Evolutionary conservation across 2,797 vertebrate species (phyloP), one percentile per base, ranked within the genome.

Genomic region (Aulostomus chinensis): DNA sequence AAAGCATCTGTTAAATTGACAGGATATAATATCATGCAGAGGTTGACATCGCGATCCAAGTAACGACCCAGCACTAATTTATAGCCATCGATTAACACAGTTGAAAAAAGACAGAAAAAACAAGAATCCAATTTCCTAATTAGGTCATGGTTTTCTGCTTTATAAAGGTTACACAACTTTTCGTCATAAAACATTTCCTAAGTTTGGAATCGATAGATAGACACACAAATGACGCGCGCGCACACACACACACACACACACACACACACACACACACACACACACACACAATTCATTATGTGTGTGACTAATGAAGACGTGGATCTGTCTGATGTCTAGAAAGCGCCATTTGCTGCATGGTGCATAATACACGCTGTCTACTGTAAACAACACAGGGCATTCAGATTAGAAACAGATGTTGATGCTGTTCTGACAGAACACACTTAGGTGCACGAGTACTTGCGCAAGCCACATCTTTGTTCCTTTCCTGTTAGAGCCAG

Each of bases 391-490:
- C 59, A 67, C 55, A 55, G 40, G 58, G 54, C 41, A 37, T 41
- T 20, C 18, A 68, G 78, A 91, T 85, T 68, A 66, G 56, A 87
- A 88, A 65, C 89, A 92, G 80, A 90, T 90, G 88, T 88, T 77
- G 47, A 68, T 77, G n/a, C n/a, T n/a, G n/a, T n/a, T n/a, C n/a
- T n/a, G 81, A 85, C 80, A 55, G 63, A 74, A 63, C 76, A 68
- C 64, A 66, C 81, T 81, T 81, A 21, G 35, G 33, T 22, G 49
- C 26, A 12, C 22, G 43, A 51, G 62, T 42, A 39, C 45, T 48
- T 58, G 47, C 1, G n/a, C 59, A 61, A 29, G 16, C n/a, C 37
- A 30, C 58, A 54, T 59, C 64, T 58, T 43, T 9, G 9, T 56
- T 58, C 75, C 47, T 85, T n/a, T n/a, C n/a, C n/a, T n/a, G n/a